Percentiles rank a stretch among this genome's conserved stretches.
Conservation (phyloP, 2,888 invertebrate species). For the Venusia cambrica region DNA sequence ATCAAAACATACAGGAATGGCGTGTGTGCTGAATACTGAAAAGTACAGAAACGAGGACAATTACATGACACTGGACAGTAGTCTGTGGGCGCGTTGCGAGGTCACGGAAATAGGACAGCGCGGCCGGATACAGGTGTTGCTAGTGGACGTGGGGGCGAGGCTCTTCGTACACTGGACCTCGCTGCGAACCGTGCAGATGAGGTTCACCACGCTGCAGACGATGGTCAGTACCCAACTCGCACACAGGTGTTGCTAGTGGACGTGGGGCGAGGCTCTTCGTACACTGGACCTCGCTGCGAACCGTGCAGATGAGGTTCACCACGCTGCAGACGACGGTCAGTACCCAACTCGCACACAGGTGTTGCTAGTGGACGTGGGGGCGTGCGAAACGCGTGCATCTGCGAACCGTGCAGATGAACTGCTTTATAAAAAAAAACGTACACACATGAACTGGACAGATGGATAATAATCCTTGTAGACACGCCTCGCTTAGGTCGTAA, state of each 20-base stretch:
- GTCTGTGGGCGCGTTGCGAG: slow-evolving; percentile 82
- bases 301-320: slow-evolving; percentile 69
- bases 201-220: slow-evolving; percentile 68
- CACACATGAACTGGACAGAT: too few relatives aligned
- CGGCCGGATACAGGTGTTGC: slow-evolving; percentile 75
- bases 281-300: slow-evolving; percentile 72
- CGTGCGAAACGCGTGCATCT: slow-evolving; percentile 66
- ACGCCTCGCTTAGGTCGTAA: too few relatives aligned
- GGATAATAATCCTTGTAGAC: too few relatives aligned
- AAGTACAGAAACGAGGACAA: slow-evolving; percentile 7
- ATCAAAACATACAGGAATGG: slow-evolving; percentile 18
- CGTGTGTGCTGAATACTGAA: slow-evolving; percentile 12
- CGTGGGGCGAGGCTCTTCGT: slow-evolving; percentile 70
- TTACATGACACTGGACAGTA: slow-evolving; percentile 42
- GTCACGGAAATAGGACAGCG: slow-evolving; percentile 68
- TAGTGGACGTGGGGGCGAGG: slow-evolving; percentile 83
- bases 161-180: slow-evolving; percentile 69
- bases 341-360: background rate
- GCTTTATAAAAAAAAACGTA: too few relatives aligned
- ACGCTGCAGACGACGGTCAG: slow-evolving; percentile 72
- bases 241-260: slow-evolving; percentile 77
- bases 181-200: slow-evolving; percentile 70
- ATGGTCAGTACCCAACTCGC: slow-evolving; percentile 55
- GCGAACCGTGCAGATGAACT: slow-evolving; percentile 65
- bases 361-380: slow-evolving; percentile 83